Evolutionary conservation across 2,888 invertebrate species (phyloP), one percentile per base, ranked within the genome.

Genomic region (Lapara coniferarum): DNA sequence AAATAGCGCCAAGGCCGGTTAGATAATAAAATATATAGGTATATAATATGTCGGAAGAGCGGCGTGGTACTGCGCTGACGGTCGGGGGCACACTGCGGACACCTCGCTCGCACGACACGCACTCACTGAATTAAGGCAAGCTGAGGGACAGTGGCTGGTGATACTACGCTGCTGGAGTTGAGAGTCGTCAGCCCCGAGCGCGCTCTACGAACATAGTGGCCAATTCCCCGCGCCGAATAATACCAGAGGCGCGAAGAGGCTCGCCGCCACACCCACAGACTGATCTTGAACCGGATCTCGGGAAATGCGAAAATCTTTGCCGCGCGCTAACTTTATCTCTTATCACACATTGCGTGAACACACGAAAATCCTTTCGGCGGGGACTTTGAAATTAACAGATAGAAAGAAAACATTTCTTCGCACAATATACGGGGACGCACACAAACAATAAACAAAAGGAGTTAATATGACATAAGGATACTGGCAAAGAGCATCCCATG

Each of bases 1-100:
- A 89, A 89, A 89, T 88, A 88, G 85, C 85, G 81, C 77, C 86
- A 88, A 89, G 88, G 89, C 76, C 85, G 78, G 55, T 69, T 71
- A 73, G 82, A 82, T 84, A 81, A 78, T 80, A 75, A 76, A 75
- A 72, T 73, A 69, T 69, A 73, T 75, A 76, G 75, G 71, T 63
- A 68, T 68, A 71, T 72, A 25, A 25, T 25, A 72, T 71, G 71
- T 67, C 70, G 46, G 16, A 63, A 37, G 46, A 49, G 49, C 19
- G 70, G 71, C 74, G 75, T 75, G 66, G 77, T 74, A 69, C 70
- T 70, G 70, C 72, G 74, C 67, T 67, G 74, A 66, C 69, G 69
- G 71, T 71, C 69, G 70, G 66, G 66, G 63, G 30, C 56, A 51
- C 66, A 70, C 68, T 57, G 66, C 49, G 51, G 16, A 53, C 19